Percentiles rank a stretch among this genome's conserved stretches.
phyloP scores from a whole-genome alignment of 2,888 invertebrate genomes.

The Euclidia mi region DNA sequence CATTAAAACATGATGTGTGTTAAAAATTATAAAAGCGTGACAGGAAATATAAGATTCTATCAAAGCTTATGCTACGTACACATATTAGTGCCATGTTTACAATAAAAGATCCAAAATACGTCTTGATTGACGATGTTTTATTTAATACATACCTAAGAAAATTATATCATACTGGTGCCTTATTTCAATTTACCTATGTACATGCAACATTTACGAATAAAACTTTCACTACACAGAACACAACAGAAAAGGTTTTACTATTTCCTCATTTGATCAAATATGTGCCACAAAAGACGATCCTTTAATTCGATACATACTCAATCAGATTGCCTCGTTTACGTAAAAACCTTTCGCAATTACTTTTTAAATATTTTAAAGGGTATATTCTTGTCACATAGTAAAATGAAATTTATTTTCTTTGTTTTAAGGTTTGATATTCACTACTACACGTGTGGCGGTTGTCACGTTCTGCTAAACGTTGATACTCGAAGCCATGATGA shows the following conservation, averaged over 20 bases:
- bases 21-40: too few species aligned
- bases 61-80: too few species aligned
- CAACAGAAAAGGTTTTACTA: neutral
- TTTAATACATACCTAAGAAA: too few species aligned
- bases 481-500: slow-evolving; percentile 92
- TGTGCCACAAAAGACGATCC: slow-evolving; percentile 15
- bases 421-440: slow-evolving; percentile 92
- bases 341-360: slow-evolving; percentile 27
- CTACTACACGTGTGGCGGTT: slow-evolving; percentile 94
- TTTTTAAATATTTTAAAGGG: slow-evolving; percentile 18
- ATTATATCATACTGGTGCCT: too few species aligned
- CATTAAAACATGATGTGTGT: too few species aligned
- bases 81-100: too few species aligned
- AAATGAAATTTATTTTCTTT: slow-evolving; percentile 5
- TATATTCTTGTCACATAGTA: neutral
- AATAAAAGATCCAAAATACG: too few species aligned
- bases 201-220: neutral
- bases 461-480: slow-evolving; percentile 92
- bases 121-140: too few species aligned
- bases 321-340: slow-evolving; percentile 27
- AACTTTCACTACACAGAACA: neutral
- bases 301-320: slow-evolving; percentile 31
- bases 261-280: slow-evolving; percentile 5
- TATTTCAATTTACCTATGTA: too few species aligned
- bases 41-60: too few species aligned